phyloP scores from a whole-genome alignment of 2,888 invertebrate species.

The Acleris literana region DNA sequence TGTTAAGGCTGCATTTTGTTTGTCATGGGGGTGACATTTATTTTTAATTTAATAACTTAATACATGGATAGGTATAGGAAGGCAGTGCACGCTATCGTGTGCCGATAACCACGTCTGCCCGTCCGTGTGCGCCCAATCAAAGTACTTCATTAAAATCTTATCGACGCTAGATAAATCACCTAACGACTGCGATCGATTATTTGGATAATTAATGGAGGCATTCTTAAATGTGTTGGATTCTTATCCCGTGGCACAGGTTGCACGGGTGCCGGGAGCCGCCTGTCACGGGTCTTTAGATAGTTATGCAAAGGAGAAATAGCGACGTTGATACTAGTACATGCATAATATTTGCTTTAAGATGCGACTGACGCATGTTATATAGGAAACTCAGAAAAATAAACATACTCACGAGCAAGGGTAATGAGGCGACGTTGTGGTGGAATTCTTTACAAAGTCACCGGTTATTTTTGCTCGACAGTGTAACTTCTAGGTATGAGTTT shows the following conservation, averaged over 20 bases:
- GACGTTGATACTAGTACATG: background rate
- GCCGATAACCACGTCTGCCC: conserved; percentile 71
- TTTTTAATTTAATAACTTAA: conserved; percentile 83
- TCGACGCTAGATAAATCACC: conserved; percentile 83
- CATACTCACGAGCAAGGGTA: too few species aligned
- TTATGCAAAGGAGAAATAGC: conserved; percentile 22
- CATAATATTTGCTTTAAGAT: conserved; percentile 16
- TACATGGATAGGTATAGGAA: conserved; percentile 77
- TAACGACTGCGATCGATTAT: conserved; percentile 82
- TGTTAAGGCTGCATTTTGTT: conserved; percentile 55
- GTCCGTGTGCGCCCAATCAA: conserved; percentile 80
- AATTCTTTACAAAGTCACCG: too few species aligned
- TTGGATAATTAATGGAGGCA: conserved; percentile 79
- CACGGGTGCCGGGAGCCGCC: conserved; percentile 44
- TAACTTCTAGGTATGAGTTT: too few species aligned
- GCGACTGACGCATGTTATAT: too few species aligned
- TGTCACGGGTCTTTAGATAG: conserved; percentile 13
- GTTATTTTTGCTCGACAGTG: too few species aligned
- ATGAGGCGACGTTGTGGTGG: too few species aligned
- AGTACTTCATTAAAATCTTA: conserved; percentile 84
- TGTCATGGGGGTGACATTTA: conserved; percentile 52
- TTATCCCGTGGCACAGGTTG: conserved; percentile 63
- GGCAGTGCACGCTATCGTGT: conserved; percentile 72
- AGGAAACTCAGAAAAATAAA: too few species aligned
- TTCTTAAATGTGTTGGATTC: conserved; percentile 76